Percentiles rank a stretch among this genome's conserved stretches.
phyloP scores from a whole-genome alignment of 2,113 vertebrate genomes.

The Zeus faber region DNA sequence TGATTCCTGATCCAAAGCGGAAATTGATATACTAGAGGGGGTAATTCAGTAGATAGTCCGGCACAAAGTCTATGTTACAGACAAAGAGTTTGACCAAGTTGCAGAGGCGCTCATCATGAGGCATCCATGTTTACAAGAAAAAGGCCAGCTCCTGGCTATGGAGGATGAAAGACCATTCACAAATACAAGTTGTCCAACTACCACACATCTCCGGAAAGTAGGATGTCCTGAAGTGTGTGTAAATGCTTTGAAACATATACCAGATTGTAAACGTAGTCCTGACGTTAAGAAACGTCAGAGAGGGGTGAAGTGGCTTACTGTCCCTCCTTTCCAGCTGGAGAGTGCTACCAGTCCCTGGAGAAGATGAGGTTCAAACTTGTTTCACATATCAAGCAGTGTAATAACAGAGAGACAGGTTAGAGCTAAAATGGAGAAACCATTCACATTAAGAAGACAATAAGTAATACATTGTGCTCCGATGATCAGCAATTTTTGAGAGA shows the following conservation, averaged over 20 bases:
- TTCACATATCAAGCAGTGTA: slow-evolving; percentile 15
- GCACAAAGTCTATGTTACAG: slow-evolving; percentile 17
- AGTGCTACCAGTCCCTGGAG: slow-evolving; percentile 3
- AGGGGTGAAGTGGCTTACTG: slow-evolving; percentile 20
- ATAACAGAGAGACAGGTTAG: slow-evolving; percentile 14
- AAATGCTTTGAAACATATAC: slow-evolving; percentile 17
- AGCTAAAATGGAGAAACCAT: slow-evolving; percentile 17
- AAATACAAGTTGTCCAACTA: slow-evolving; percentile 17
- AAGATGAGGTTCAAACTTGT: slow-evolving; percentile 14
- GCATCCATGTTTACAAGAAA: slow-evolving; percentile 22
- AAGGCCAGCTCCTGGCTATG: slow-evolving; percentile 6
- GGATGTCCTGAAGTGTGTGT: slow-evolving; percentile 17
- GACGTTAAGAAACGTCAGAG: slow-evolving; percentile 19
- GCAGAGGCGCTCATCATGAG: slow-evolving; percentile 24
- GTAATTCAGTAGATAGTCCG: slow-evolving; percentile 27
- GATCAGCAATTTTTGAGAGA: slow-evolving; percentile 9
- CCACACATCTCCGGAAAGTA: slow-evolving; percentile 11
- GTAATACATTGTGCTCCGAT: slow-evolving; percentile 6
- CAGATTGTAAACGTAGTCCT: slow-evolving; percentile 18
- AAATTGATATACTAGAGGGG: slow-evolving; percentile 29
- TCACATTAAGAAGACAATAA: slow-evolving; percentile 18
- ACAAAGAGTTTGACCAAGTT: slow-evolving; percentile 11
- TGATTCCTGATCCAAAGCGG: slow-evolving; percentile 28
- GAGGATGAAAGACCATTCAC: slow-evolving; percentile 2
- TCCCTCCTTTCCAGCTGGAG: slow-evolving; percentile 9